Conservation (phyloP, 2,797 vertebrate genomes). For the Characodon lateralis region DNA sequence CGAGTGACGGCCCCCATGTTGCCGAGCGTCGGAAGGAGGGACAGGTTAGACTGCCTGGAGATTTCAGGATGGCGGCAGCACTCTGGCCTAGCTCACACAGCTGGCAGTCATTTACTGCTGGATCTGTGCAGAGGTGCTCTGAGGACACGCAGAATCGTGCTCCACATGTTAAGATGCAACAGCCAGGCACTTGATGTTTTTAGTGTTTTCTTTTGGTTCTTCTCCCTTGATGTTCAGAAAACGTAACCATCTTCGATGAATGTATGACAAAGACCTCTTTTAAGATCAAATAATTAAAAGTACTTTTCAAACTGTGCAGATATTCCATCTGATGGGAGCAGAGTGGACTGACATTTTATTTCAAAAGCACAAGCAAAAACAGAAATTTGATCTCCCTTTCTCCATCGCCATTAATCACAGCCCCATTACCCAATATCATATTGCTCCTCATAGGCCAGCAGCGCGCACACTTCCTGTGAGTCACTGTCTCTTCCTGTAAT, state of each 20-base stretch:
- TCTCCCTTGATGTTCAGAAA: neutral
- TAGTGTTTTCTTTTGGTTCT: neutral
- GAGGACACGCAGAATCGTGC: constrained; percentile 45
- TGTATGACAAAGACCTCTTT: too few species aligned
- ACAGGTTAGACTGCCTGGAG: constrained; percentile 54
- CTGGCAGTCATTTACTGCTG: constrained; percentile 55
- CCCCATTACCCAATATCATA: constrained; percentile 30
- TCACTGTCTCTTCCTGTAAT: constrained; percentile 73
- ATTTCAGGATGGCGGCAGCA: constrained; percentile 53
- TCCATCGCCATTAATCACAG: constrained; percentile 14
- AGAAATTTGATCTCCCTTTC: neutral
- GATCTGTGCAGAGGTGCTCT: constrained; percentile 28
- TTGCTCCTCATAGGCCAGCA: constrained; percentile 48
- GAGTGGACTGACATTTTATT: neutral
- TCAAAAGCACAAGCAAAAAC: neutral
- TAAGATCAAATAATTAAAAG: neutral
- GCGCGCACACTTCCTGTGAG: constrained; percentile 69
- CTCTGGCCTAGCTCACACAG: constrained; percentile 43
- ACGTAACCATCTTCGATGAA: neutral
- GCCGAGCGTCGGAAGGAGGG: constrained; percentile 43
- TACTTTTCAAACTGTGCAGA: neutral
- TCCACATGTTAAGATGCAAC: constrained; percentile 25
- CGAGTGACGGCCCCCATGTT: constrained; percentile 51
- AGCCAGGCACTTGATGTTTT: neutral
- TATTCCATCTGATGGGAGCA: neutral